Base-by-base conservation (phyloP, 2,888 invertebrate genomes). In the Laothoe populi region DNA sequence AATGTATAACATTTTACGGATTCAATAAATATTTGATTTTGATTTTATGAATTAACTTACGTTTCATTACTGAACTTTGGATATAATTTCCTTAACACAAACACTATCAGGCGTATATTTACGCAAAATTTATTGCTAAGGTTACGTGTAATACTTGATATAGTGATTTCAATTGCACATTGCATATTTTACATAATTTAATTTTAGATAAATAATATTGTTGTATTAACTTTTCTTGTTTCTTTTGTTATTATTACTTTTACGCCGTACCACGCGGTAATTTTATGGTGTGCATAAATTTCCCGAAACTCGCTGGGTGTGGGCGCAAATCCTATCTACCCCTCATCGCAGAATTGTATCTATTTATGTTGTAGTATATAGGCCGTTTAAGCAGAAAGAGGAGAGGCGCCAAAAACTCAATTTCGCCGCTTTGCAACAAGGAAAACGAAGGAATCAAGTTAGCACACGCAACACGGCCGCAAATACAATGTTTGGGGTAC, bases 391-490 rank as follows among this genome's bases (percentile, higher is more conserved):
- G 66, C 65, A 69, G 71, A 70, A 75, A 70, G 69, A 66, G 66
- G 69, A 70, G 66, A 67, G 69, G 69, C 72, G 70, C 71, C 74
- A 70, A 74, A 78, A 75, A 73, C 74, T 74, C 73, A 69, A 74
- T 74, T 72, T 70, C 63, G 68, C 65, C 70, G 71, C 70, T 71
- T 74, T 74, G 63, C 67, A 70, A 74, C 72, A 71, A 76, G 74
- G 71, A 75, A 76, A 77, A 73, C 68, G 70, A 62, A 63, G 62
- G 68, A 79, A 77, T 73, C 70, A 72, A 71, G 73, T 75, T 74
- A 78, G 72, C 69, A 69, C 68, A 70, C 72, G 70, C 74, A 72
- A 66, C 48, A 57, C 40, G 60, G 57, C 62, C 60, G 61, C 31
- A 53, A 53, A 53, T 53, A 53, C 35, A 35, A 35, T 35, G 53